Percentiles rank a stretch among this genome's conserved stretches.
phyloP scores from a whole-genome alignment of 2,888 invertebrate species.

The Heliconius sara region DNA sequence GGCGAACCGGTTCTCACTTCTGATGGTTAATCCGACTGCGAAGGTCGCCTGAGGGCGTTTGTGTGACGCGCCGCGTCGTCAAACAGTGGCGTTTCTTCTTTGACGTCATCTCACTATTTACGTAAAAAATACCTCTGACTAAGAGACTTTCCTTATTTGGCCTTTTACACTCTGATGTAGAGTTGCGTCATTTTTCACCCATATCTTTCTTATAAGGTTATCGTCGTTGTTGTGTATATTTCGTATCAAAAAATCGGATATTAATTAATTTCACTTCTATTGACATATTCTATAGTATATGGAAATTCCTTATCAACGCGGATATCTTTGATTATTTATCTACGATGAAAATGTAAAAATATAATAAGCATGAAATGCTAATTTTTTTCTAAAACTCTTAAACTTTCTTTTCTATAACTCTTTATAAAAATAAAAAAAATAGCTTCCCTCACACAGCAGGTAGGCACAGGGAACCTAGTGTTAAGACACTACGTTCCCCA shows the following conservation, averaged over 20 bases:
- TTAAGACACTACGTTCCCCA: too few species aligned
- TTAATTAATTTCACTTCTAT: not conserved
- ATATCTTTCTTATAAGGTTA: not conserved
- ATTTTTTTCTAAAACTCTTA: too few species aligned
- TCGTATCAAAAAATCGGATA: not conserved
- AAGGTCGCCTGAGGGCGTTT: constrained; percentile 37
- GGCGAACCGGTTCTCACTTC: constrained; percentile 40
- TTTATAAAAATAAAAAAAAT: not conserved
- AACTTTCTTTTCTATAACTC: too few species aligned
- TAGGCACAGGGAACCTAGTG: too few species aligned
- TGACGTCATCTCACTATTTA: constrained; percentile 43
- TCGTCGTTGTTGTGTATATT: not conserved
- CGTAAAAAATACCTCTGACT: constrained; percentile 30
- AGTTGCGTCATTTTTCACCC: not conserved
- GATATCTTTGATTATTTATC: not conserved
- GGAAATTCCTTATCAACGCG: not conserved
- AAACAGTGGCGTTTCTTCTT: constrained; percentile 29
- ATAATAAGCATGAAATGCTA: constrained; percentile 4
- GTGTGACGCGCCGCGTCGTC: constrained; percentile 32
- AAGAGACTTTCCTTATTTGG: constrained; percentile 25
- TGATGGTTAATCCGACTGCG: constrained; percentile 33
- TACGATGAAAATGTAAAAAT: constrained; percentile 1
- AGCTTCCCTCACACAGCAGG: too few species aligned
- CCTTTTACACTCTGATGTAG: constrained; percentile 21
- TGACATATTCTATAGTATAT: not conserved